Percentiles rank a stretch among this genome's conserved stretches.
Evolutionary conservation across 2,888 invertebrate genomes (phyloP).

Genomic region (Trichopria drosophilae): DNA sequence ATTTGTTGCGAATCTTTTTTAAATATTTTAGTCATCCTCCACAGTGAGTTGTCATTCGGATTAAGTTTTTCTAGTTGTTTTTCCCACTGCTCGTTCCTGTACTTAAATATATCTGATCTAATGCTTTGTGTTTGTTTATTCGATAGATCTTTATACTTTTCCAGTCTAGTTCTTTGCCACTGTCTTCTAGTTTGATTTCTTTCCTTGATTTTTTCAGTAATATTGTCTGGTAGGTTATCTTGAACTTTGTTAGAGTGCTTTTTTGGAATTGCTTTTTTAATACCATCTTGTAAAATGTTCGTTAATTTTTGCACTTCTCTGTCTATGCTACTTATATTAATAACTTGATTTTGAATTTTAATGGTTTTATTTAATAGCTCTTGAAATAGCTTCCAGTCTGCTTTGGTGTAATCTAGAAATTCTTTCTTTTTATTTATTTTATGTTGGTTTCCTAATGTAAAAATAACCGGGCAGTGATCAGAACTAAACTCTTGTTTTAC

Average conservation of each 20-base stretch:
- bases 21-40: conserved; percentile 20
- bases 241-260: conserved; percentile 18
- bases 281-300: conserved; percentile 7
- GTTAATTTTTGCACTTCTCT: conserved; percentile 26
- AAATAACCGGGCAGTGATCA: conserved; percentile 37
- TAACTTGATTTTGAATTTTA: conserved; percentile 16
- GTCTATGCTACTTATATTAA: conserved; percentile 21
- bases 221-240: conserved; percentile 15
- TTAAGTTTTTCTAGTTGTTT: conserved; percentile 14
- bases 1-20: conserved; percentile 15
- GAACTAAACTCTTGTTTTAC: conserved; percentile 35
- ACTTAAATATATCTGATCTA: conserved; percentile 10
- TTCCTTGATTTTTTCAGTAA: conserved; percentile 12
- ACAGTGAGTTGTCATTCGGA: conserved; percentile 18
- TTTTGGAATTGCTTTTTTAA: conserved; percentile 10
- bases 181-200: conserved; percentile 25
- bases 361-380: conserved; percentile 14
- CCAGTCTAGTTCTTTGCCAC: conserved; percentile 26
- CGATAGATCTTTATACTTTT: no score
- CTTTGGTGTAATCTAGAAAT: conserved; percentile 21
- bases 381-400: conserved; percentile 30
- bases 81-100: conserved; percentile 17
- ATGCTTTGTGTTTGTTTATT: conserved; percentile 26
- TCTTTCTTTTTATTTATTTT: neutral
- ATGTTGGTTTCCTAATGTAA: conserved; percentile 19